Evolutionary conservation across 2,113 vertebrate genomes (phyloP).

Genomic region (Delphinus delphis): DNA sequence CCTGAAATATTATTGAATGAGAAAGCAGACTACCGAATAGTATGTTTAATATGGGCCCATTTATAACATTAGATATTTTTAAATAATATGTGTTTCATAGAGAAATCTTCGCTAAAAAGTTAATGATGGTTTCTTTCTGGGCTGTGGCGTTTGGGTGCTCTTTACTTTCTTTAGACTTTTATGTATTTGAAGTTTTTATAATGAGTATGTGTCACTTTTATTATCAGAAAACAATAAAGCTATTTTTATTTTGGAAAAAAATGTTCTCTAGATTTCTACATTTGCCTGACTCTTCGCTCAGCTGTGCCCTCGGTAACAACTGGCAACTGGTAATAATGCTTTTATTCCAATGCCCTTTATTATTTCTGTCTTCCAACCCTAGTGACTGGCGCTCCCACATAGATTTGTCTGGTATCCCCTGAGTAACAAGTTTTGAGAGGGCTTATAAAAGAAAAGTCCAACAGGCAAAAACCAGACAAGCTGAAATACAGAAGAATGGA

Average conservation of each 20-base stretch:
- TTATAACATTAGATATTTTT: background rate
- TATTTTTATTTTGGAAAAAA: constrained; percentile 47
- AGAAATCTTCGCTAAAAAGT: background rate
- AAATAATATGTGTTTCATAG: background rate
- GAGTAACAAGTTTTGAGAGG: background rate
- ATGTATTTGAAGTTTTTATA: constrained; percentile 38
- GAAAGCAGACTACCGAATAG: background rate
- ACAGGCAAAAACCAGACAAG: background rate
- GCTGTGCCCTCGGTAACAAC: background rate
- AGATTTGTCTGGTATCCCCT: background rate
- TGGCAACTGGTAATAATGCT: background rate
- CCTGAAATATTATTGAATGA: constrained; percentile 38
- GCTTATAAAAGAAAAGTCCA: background rate
- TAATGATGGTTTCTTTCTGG: background rate
- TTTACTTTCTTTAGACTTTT: constrained; percentile 21
- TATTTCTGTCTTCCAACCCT: background rate
- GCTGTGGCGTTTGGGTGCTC: background rate
- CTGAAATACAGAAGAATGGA: background rate
- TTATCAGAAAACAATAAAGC: constrained; percentile 51
- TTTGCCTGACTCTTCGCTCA: background rate
- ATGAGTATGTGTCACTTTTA: constrained; percentile 1
- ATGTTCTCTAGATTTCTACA: background rate
- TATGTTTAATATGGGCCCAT: background rate
- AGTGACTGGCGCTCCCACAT: background rate
- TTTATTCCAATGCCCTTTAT: background rate